phyloP scores from a whole-genome alignment of 2,888 invertebrate species.

The Pristionchus exspectatus region DNA sequence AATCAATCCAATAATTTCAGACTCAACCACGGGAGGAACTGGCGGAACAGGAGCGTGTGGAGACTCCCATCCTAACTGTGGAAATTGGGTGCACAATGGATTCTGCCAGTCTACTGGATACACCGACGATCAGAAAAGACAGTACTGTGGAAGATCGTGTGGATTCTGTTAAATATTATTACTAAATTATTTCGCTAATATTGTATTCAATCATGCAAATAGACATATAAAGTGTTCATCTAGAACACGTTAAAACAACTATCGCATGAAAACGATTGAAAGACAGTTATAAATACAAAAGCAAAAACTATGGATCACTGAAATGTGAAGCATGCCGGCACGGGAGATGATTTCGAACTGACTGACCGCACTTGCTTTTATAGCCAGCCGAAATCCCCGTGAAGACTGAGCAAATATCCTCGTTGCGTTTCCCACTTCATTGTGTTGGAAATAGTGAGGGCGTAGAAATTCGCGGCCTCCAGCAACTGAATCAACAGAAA shows the following conservation, averaged over 20 bases:
- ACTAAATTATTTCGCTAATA: not conserved
- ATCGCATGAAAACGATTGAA: not conserved
- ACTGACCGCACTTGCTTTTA: not conserved
- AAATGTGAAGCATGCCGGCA: too few relatives aligned
- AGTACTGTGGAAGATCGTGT: conserved; percentile 2
- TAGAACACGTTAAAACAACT: not conserved
- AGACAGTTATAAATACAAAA: not conserved
- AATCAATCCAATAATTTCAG: not conserved
- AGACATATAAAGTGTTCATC: not conserved
- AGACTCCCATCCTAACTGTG: conserved; percentile 30
- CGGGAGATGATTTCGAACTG: not conserved
- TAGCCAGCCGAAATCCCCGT: not conserved
- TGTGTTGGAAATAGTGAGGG: not conserved
- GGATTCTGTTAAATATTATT: not conserved
- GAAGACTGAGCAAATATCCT: conserved; percentile 2
- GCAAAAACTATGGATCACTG: not conserved
- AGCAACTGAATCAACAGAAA: not conserved
- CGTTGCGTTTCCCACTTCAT: not conserved
- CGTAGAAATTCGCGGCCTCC: not conserved
- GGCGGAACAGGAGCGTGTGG: not conserved
- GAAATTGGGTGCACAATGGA: conserved; percentile 22
- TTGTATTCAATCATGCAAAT: not conserved
- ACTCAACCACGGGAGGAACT: not conserved
- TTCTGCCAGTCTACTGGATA: conserved; percentile 18
- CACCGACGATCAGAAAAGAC: conserved; percentile 35